Percentiles rank a stretch among this genome's conserved stretches.
These are phyloP conservation scores for Corythaixoides concolor DNA, from an alignment of 2,113 vertebrate species.

Conservation along the genomic window DNA sequence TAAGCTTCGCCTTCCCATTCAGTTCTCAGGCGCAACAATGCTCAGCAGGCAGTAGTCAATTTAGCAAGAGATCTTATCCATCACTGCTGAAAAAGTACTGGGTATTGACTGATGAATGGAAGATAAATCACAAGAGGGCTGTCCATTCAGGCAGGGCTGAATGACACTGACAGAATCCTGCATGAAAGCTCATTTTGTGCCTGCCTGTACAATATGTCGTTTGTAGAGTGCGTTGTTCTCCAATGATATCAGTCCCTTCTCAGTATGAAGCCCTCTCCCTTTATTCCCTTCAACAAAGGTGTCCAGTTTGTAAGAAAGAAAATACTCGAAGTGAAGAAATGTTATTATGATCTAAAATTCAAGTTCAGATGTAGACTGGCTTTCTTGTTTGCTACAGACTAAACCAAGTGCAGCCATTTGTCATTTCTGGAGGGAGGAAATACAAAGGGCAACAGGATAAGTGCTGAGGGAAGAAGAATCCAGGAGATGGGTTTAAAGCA, in stretches of 20 bases:
- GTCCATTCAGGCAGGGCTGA: slow-evolving; percentile 77
- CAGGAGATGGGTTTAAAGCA: neutral
- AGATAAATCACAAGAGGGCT: slow-evolving; percentile 78
- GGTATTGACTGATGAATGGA: slow-evolving; percentile 76
- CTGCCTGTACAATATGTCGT: slow-evolving; percentile 71
- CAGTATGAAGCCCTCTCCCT: slow-evolving; percentile 58
- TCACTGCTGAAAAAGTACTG: slow-evolving; percentile 72
- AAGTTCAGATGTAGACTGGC: slow-evolving; percentile 51
- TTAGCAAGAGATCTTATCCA: slow-evolving; percentile 76
- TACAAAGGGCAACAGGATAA: neutral
- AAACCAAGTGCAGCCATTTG: slow-evolving; percentile 14
- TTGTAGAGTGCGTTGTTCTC: slow-evolving; percentile 64
- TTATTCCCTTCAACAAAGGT: slow-evolving; percentile 71
- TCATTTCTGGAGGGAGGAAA: neutral
- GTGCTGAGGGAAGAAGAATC: neutral
- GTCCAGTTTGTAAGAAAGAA: slow-evolving; percentile 53
- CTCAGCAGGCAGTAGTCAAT: slow-evolving; percentile 79
- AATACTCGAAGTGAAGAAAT: slow-evolving; percentile 53
- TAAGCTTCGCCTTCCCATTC: slow-evolving; percentile 53
- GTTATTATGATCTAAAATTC: slow-evolving; percentile 63
- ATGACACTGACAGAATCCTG: slow-evolving; percentile 73
- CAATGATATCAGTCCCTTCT: slow-evolving; percentile 70
- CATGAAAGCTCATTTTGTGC: slow-evolving; percentile 75
- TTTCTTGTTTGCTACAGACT: slow-evolving; percentile 43
- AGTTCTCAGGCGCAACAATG: slow-evolving; percentile 73